A percentile compares a stretch with the other conserved stretches of the same genome.
phyloP scores from a whole-genome alignment of 2,888 invertebrate species.

The Anagyrus pseudococci region DNA sequence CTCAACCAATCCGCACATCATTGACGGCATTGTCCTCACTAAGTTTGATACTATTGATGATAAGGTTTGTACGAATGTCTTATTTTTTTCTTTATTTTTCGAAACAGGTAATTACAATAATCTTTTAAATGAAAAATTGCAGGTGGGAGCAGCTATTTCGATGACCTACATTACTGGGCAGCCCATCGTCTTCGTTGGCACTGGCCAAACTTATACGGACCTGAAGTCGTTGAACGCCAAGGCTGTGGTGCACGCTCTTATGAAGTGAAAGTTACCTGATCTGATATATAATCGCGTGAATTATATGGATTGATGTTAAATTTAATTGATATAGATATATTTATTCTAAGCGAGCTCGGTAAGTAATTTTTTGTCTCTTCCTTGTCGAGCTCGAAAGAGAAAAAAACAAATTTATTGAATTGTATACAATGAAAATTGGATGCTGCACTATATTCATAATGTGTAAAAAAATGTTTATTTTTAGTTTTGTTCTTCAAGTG shows the following conservation, averaged over 20 bases:
- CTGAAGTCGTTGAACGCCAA: conserved; percentile 95
- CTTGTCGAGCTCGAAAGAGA: conserved; percentile 18
- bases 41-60: conserved; percentile 99
- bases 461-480: too few relatives aligned
- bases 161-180: conserved; percentile 99
- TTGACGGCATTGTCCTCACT: conserved; percentile 98
- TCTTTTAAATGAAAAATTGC: too few relatives aligned
- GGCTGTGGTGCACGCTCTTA: conserved; percentile 93
- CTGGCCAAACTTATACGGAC: conserved; percentile 98
- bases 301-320: conserved; percentile 21
- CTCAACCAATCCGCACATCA: conserved; percentile 81
- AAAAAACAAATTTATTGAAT: conserved; percentile 20
- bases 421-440: conserved; percentile 20
- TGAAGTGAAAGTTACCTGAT: conserved; percentile 71
- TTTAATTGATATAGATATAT: conserved; percentile 26
- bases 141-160: conserved; percentile 97
- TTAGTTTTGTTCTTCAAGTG: too few relatives aligned
- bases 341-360: conserved; percentile 26
- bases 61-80: conserved; percentile 68
- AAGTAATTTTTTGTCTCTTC: conserved; percentile 15
- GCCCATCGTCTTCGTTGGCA: conserved; percentile 98
- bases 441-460: too few relatives aligned
- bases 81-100: background rate
- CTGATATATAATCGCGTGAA: conserved; percentile 10
- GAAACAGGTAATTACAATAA: conserved; percentile 2